Evolutionary conservation across 2,888 invertebrate species (phyloP).

Genomic region (Cephonodes hylas): DNA sequence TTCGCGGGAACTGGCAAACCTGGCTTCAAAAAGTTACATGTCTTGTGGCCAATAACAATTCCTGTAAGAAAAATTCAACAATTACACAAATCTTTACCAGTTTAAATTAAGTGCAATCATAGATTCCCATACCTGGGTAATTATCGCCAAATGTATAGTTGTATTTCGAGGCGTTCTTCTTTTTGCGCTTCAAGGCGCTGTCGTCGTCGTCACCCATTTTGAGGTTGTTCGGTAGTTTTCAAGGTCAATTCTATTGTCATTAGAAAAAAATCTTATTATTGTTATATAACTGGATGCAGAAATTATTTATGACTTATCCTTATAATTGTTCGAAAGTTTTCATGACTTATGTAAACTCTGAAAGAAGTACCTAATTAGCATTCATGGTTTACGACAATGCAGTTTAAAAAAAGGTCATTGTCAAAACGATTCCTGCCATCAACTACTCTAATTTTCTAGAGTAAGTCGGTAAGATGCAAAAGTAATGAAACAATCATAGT

Average conservation of each 20-base stretch:
- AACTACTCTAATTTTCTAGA: no score
- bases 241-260: neutral
- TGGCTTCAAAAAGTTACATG: slow-evolving; percentile 70
- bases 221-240: slow-evolving; percentile 12
- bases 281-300: no score
- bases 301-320: no score
- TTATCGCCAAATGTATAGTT: slow-evolving; percentile 75
- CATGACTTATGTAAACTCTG: no score
- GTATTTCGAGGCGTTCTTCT: slow-evolving; percentile 68
- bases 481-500: neutral
- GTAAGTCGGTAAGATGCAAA: no score
- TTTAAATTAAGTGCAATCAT: neutral
- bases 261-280: neutral
- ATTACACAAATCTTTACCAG: neutral
- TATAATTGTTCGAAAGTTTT: no score
- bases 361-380: no score
- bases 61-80: slow-evolving; percentile 42
- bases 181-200: slow-evolving; percentile 59
- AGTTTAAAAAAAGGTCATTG: no score
- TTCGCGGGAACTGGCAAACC: slow-evolving; percentile 79
- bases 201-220: slow-evolving; percentile 65
- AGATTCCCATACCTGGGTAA: slow-evolving; percentile 68
- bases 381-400: no score
- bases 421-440: no score
- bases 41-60: slow-evolving; percentile 77